Evolutionary conservation across 1,140 invertebrate genomes (phyloP).

Genomic region (Gonatopus flavifemur): DNA sequence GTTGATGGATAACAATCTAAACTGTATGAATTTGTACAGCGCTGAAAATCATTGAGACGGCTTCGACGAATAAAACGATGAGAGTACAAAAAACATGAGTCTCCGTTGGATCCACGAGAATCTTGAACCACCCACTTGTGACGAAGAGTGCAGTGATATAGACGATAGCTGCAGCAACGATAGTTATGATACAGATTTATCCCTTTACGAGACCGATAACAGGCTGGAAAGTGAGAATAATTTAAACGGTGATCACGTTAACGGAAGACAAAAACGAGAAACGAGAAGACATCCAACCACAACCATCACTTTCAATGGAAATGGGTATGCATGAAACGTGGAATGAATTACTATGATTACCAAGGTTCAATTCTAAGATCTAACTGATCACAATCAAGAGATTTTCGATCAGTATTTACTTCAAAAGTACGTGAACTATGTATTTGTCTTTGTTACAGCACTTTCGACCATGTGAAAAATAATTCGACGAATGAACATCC

Average conservation of each 20-base stretch:
- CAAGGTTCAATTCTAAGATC: too few relatives aligned
- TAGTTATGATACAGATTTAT: conserved; percentile 47
- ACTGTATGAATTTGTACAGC: conserved; percentile 7
- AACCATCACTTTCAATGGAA: conserved; percentile 32
- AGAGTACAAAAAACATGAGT: conserved; percentile 38
- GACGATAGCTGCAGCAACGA: conserved; percentile 51
- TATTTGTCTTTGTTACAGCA: too few relatives aligned
- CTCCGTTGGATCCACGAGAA: conserved; percentile 52
- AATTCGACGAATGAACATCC: conserved; percentile 5
- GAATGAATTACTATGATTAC: too few relatives aligned
- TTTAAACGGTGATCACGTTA: conserved; percentile 11
- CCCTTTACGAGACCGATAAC: conserved; percentile 17
- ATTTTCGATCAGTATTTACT: too few relatives aligned
- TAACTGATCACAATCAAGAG: too few relatives aligned
- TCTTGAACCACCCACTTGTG: conserved; percentile 44
- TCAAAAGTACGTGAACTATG: too few relatives aligned
- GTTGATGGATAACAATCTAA: too few relatives aligned
- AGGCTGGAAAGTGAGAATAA: conserved; percentile 19
- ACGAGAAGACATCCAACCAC: conserved; percentile 26
- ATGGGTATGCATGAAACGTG: conserved; percentile 38
- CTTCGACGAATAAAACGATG: neutral
- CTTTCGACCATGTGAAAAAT: conserved; percentile 11
- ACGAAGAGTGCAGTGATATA: conserved; percentile 52
- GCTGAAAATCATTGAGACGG: neutral
- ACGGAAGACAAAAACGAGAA: conserved; percentile 25